Evolutionary conservation across 2,113 vertebrate genomes (phyloP).

Genomic region (Bagarius yarrelli): DNA sequence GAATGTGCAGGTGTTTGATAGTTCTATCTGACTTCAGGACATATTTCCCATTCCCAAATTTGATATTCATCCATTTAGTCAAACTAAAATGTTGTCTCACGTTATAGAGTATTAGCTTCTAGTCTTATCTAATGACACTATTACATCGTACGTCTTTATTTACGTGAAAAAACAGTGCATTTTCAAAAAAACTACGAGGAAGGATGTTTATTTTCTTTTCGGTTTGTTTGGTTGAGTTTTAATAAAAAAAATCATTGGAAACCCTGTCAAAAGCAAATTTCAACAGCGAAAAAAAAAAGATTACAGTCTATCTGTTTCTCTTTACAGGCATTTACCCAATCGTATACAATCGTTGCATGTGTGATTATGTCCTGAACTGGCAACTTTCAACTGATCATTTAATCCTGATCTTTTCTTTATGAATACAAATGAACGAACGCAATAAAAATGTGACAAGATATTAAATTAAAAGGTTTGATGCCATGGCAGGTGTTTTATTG

Average conservation of each 20-base stretch:
- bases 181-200: neutral
- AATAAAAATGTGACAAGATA: slow-evolving; percentile 23
- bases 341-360: neutral
- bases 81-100: too few species aligned
- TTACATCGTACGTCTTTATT: too few species aligned
- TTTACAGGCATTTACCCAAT: neutral
- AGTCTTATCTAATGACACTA: too few species aligned
- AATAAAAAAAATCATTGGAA: neutral
- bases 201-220: neutral
- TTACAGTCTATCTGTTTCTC: neutral
- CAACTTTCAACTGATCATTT: neutral
- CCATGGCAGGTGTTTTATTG: neutral
- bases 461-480: neutral
- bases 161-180: too few species aligned
- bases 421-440: slow-evolving; percentile 12
- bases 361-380: slow-evolving; percentile 1
- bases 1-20: neutral
- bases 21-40: too few species aligned
- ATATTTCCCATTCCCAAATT: too few species aligned
- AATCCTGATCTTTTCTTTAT: slow-evolving; percentile 5
- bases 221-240: too few species aligned
- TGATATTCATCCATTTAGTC: too few species aligned
- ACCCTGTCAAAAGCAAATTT: neutral
- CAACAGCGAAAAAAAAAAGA: too few species aligned
- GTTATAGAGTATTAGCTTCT: too few species aligned